Conservation (phyloP, 2,113 vertebrate species). For the Callochromis pleurospilus region DNA sequence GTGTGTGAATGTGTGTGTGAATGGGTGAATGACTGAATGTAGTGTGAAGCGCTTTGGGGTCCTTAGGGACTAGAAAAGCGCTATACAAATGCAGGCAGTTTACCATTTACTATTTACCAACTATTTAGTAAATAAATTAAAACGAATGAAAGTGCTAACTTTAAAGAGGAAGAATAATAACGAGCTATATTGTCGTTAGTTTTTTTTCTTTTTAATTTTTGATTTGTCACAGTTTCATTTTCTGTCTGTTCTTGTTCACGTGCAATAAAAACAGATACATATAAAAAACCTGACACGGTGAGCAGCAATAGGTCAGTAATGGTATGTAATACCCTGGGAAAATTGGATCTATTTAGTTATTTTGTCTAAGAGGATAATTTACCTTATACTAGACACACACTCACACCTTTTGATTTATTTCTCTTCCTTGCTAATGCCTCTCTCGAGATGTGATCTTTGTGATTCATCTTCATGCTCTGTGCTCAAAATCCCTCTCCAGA, state of each 20-base stretch:
- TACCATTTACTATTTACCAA: too few species aligned
- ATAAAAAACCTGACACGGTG: background rate
- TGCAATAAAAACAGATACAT: background rate
- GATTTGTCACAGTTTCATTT: background rate
- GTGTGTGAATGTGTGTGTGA: too few species aligned
- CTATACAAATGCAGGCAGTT: too few species aligned
- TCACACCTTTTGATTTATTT: slow-evolving; percentile 36
- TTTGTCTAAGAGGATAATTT: slow-evolving; percentile 16
- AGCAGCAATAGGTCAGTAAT: background rate
- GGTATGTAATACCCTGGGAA: background rate
- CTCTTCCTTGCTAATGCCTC: background rate
- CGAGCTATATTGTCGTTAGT: fast-evolving
- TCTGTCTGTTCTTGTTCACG: background rate
- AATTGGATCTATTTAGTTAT: slow-evolving; percentile 12
- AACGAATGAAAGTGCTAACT: background rate
- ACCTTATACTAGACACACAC: slow-evolving; percentile 6
- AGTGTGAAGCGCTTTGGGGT: too few species aligned
- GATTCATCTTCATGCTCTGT: slow-evolving; percentile 37
- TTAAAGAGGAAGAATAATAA: background rate
- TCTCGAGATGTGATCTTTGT: background rate
- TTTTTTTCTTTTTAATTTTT: background rate
- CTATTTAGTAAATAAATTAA: background rate
- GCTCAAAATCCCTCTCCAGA: background rate
- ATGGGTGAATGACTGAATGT: too few species aligned
- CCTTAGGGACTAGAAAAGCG: too few species aligned